Evolutionary conservation across 2,113 vertebrate genomes (phyloP), one percentile per base, ranked within the genome.

Genomic region (Psilopogon haemacephalus): DNA sequence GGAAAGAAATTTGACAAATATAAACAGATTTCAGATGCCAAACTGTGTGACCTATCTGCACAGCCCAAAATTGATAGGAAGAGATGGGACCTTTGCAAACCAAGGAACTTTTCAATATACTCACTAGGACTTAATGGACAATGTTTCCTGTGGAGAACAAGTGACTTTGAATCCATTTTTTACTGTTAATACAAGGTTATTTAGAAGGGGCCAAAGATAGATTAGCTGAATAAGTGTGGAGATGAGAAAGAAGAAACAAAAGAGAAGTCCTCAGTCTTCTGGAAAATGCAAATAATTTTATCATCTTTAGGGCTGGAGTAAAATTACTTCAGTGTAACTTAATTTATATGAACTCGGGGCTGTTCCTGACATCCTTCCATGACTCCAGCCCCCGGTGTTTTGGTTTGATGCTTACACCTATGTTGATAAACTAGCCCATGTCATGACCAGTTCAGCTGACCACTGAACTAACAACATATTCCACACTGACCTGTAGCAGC

Each of bases 121-220:
- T 59, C 1, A 1, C 0, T 21, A 8, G 9, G 9, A 52, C 21
- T 60, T 26, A 37, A 48, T 42, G 15, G 9, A 60, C 0, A 1
- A 72, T 2, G 15, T 32, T 60, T 15, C 11, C 33, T 26, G 4
- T 12, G 40, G 11, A 59, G 56, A 50, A 83, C 10, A 70, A 63
- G 14, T 16, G 13, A 17, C 4, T 85, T 46, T n/a, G 14, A n/a
- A 28, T 65, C 15, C 30, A 1, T 6, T 78, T 86, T 46, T 46
- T 19, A 38, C 9, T 64, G 8, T 60, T 60, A 37, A 8, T 8
- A 10, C 8, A 7, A 4, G 1, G 6, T 8, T 10, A 8, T 68
- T 75, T 32, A 58, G 33, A 42, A 19, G 15, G 15, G 20, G 2
- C 5, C 30, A 30, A 73, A 84, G 20, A 21, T 4, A 17, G 12